phyloP scores from a whole-genome alignment of 2,113 vertebrate genomes.

The Corapipo altera region DNA sequence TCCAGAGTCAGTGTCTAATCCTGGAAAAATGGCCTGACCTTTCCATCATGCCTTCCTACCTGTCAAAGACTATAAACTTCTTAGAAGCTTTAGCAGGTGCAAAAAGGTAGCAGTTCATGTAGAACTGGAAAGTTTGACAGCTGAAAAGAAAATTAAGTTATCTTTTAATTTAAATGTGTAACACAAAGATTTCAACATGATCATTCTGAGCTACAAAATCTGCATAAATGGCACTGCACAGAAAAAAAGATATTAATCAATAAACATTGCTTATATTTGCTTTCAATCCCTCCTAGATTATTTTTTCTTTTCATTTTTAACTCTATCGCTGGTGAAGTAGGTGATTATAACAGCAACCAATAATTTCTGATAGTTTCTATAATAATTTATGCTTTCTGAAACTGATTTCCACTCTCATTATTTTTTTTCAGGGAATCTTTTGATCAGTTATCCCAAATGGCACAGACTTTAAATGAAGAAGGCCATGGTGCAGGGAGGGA shows the following conservation, averaged over 20 bases:
- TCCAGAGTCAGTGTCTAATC: not conserved
- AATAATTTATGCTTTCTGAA: not conserved
- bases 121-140: not conserved
- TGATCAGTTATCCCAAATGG: constrained; percentile 85
- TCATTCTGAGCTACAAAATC: not conserved
- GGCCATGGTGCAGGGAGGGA: constrained; percentile 82
- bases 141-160: not conserved
- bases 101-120: not conserved
- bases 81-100: not conserved
- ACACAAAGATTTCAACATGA: not conserved
- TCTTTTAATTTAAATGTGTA: not conserved
- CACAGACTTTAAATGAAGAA: constrained; percentile 83
- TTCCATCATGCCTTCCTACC: not conserved
- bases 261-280: not conserved
- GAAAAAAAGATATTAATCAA: not conserved
- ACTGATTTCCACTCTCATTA: not conserved
- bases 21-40: not conserved
- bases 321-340: not conserved
- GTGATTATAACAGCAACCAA: not conserved
- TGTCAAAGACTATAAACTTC: not conserved
- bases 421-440: constrained; percentile 82
- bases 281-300: not conserved
- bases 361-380: not conserved
- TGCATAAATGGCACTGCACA: not conserved
- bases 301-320: not conserved